Evolutionary conservation across 2,113 vertebrate species (phyloP).

Genomic region (Xiphias gladius): DNA sequence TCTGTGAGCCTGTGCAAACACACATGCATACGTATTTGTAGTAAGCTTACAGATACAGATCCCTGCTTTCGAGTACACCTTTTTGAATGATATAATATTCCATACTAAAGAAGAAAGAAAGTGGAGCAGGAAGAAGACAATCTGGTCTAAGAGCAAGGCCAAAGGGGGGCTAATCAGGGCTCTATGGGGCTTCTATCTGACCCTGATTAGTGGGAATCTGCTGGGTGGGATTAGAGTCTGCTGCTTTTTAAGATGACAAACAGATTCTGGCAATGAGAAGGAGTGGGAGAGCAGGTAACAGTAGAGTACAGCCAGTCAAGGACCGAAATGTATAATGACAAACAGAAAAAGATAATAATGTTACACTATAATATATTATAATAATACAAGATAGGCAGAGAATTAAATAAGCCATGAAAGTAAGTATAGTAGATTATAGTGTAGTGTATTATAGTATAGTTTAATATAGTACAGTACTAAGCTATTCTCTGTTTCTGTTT

Average conservation of each 20-base stretch:
- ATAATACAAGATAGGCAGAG: background rate
- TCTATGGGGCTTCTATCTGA: slow-evolving; percentile 39
- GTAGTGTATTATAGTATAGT: no score
- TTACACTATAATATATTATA: background rate
- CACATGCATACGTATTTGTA: no score
- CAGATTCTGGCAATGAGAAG: slow-evolving; percentile 9
- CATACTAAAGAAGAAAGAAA: background rate
- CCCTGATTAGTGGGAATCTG: slow-evolving; percentile 66
- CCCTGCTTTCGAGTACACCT: no score
- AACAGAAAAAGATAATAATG: background rate
- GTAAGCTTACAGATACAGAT: no score
- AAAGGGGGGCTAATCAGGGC: slow-evolving; percentile 14
- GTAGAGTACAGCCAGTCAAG: background rate
- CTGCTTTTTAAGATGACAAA: slow-evolving; percentile 36
- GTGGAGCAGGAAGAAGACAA: background rate
- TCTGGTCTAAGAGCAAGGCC: background rate
- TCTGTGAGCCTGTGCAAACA: no score
- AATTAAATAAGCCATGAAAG: no score
- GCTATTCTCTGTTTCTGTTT: no score
- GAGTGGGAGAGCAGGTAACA: background rate
- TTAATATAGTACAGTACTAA: no score
- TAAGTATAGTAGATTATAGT: no score
- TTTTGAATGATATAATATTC: no score
- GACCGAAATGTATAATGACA: slow-evolving; percentile 4
- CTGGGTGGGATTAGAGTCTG: slow-evolving; percentile 59